These are phyloP conservation scores for Adelphocoris suturalis DNA, from an alignment of 2,888 invertebrate genomes.

Conservation along the genomic window DNA sequence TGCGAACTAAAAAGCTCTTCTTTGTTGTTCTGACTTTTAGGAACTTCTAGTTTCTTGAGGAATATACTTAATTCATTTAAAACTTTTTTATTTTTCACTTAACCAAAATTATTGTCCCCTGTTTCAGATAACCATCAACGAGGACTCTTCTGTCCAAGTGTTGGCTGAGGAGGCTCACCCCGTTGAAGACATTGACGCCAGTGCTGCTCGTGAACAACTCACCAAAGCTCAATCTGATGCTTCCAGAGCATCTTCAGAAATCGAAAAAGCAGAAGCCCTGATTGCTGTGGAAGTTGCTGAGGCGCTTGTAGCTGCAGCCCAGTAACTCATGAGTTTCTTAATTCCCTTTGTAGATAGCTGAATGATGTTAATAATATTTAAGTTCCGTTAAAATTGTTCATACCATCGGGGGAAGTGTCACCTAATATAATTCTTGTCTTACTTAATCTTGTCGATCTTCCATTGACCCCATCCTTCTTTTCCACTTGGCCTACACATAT, in stretches of 20 bases:
- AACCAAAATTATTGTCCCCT: neutral
- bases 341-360: conserved; percentile 30
- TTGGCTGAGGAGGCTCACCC: conserved; percentile 97
- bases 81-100: no score
- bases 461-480: no score
- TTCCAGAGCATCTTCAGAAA: conserved; percentile 88
- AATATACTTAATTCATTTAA: no score
- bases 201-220: conserved; percentile 90
- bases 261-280: conserved; percentile 92
- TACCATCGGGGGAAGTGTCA: neutral
- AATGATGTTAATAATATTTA: conserved; percentile 33
- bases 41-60: no score
- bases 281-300: conserved; percentile 97
- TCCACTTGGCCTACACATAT: neutral
- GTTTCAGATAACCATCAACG: conserved; percentile 89
- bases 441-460: no score
- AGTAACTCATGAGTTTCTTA: conserved; percentile 11
- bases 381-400: neutral
- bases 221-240: conserved; percentile 91
- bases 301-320: conserved; percentile 91
- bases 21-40: no score
- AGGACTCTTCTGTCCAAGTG: conserved; percentile 96
- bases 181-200: conserved; percentile 88
- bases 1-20: no score
- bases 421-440: neutral